Base-by-base conservation (phyloP, 2,888 invertebrate species). In the Lepidocyrtoides sp. region DNA sequence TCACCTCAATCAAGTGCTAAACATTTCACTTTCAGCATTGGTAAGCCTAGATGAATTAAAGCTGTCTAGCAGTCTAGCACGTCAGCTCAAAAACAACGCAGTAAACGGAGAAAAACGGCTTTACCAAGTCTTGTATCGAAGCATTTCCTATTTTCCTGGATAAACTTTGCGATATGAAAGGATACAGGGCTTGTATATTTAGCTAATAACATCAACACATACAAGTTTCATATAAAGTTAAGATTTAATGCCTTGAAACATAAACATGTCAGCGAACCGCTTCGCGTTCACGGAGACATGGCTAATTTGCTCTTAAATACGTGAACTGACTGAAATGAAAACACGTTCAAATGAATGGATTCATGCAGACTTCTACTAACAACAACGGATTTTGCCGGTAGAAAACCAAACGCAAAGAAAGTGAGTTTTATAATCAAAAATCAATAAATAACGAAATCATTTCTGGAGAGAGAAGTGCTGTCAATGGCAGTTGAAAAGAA, bases 241-340 rank as follows among this genome's bases (percentile, higher is more conserved):
- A 77, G 81, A 88, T 81, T 88, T 88, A 88, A 79, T 72, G 82
- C 88, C 20, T 69, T 4, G 17, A 89, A 82, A 89, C 82, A 82
- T 89, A 89, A 89, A 89, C 88, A 89, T 82, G 88, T 82, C 88
- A 82, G 60, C 26, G 23, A 32, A 36, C 12, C 69, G 69, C 41
- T 51, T 60, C 63, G 20, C 54, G 81, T 89, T 72, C 88, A 54
- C 54, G 36, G 82, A 81, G 82, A 89, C 66, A 82, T 41, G 88
- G 81, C 66, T 89, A 89, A 89, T 89, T 89, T 89, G 88, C 54
- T 54, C 88, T 82, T 82, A 89, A 89, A 81, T 89, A 89, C 81
- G 69, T 82, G 82, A 81, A 89, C 66, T 44, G 36, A 79, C 79
- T 85, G 44, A 83, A n/a, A 10, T 63, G 60, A 54, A 41, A 54